Base-by-base conservation (phyloP, 2,888 invertebrate genomes). In the Hartigia nigra region DNA sequence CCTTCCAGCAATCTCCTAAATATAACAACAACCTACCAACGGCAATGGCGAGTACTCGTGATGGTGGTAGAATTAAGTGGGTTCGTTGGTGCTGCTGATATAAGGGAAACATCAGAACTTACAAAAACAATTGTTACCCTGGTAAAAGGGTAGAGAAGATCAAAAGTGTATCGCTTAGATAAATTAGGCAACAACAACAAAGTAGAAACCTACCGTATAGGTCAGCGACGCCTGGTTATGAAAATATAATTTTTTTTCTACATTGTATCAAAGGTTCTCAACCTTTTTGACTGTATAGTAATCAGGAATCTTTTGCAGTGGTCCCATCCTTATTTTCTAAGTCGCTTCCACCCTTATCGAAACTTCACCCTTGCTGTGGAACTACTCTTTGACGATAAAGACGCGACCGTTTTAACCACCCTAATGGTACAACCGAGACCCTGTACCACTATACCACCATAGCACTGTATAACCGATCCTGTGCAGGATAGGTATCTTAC, bases 51-150 rank as follows among this genome's bases (percentile, higher is more conserved):
- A 1, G 55, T 39, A 9, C 55, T 9, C 55, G 23, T 78, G 85
- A 82, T 80, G 79, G 82, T 82, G 78, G 81, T 75, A 37, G 31
- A 4, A 35, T 9, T 9, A 9, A 35, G 35, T 4, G 35, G 35
- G 35, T 35, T 31, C 3, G 69, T 35, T 31, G 69, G 69, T 69
- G 69, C 85, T 79, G 83, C 84, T 86, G 83, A 86, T 86, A 86
- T 86, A 86, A 79, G 80, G 83, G 85, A 84, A 86, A 86, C 84
- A 84, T 85, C 85, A 83, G 82, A 84, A 85, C 82, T 84, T 81
- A 76, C 69, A 81, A 82, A 84, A 85, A 85, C 86, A 86, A 86
- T 86, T 82, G 86, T 78, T 81, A 77, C 72, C 78, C 9, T 23
- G 9, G 9, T 23, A 55, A 55, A 55, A 9, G 55, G 55, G 9